Evolutionary conservation across 2,797 vertebrate species (phyloP), one percentile per base, ranked within the genome.

Genomic region (Dallia pectoralis): DNA sequence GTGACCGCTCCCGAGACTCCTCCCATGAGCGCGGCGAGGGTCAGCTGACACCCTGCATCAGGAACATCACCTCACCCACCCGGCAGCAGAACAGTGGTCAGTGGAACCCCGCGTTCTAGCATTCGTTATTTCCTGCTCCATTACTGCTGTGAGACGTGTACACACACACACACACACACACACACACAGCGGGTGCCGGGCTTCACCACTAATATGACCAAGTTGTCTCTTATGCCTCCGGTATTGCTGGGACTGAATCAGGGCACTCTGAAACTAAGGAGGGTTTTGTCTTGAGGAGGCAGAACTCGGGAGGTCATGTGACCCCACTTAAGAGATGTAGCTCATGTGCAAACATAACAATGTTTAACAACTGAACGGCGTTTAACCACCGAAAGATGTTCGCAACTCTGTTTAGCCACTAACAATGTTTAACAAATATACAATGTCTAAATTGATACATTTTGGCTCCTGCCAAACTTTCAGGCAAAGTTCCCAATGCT

Each of bases 1-100:
- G 96, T 65, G 97, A 99, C 85, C 93, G 95, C 74, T 99, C 97
- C 16, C 94, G 96, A 11, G 97, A 99, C 87, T 97, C 97, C 0
- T 99, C 97, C 74, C 97, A 98, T 0, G 98, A 99, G 87, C 92
- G 96, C 85, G 91, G 89, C 22, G 97, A 99, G 82, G 93, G 95
- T 70, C 97, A 97, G 78, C 94, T 99, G 78, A 99, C 96, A 53
- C 98, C 98, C 0, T 99, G 98, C 92, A 99, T 99, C 89, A 92
- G 97, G 87, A 99, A 99, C 65, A 93, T 99, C 65, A 96, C 96
- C 7, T 99, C 98, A 36, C 97, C 97, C 68, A 99, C 97, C 19
- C 92, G 96, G n/a, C 97, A 98, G 77, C 93, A 94, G 78, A 93
- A 94, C 53, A 85, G 93, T 0, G 91, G 93, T 94, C 80, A 91